Evolutionary conservation across 2,888 invertebrate genomes (phyloP).

Genomic region (Molorchus minor): DNA sequence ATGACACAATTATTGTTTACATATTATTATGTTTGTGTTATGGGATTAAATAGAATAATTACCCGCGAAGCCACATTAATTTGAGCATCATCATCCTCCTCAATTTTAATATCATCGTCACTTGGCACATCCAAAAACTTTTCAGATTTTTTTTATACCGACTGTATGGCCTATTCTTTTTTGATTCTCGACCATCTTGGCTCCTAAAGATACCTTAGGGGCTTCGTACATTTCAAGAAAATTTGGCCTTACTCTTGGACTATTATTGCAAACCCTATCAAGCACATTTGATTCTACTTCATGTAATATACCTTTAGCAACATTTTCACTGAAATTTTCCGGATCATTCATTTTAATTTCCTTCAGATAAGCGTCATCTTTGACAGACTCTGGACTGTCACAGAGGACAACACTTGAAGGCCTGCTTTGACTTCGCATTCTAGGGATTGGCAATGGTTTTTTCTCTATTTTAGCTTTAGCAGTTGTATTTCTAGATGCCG

Average conservation of each 20-base stretch:
- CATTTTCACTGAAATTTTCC: constrained; percentile 42
- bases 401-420: constrained; percentile 1
- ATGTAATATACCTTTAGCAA: constrained; percentile 9
- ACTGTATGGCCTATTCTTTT: background rate
- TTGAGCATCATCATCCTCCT: constrained; percentile 14
- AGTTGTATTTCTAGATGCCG: background rate
- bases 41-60: too few relatives aligned
- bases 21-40: too few relatives aligned
- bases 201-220: background rate
- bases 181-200: background rate
- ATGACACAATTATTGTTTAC: too few relatives aligned
- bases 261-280: background rate
- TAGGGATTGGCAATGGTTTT: constrained; percentile 28
- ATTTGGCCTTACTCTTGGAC: background rate
- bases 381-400: constrained; percentile 26
- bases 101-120: background rate
- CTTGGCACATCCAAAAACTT: constrained; percentile 17
- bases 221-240: background rate
- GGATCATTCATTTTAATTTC: constrained; percentile 39
- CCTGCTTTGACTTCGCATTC: constrained; percentile 27
- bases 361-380: constrained; percentile 15
- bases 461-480: constrained; percentile 17
- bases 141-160: constrained; percentile 18
- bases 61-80: constrained; percentile 23
- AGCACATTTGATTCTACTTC: background rate